phyloP scores from a whole-genome alignment of 2,888 invertebrate species.

The Phania funesta region DNA sequence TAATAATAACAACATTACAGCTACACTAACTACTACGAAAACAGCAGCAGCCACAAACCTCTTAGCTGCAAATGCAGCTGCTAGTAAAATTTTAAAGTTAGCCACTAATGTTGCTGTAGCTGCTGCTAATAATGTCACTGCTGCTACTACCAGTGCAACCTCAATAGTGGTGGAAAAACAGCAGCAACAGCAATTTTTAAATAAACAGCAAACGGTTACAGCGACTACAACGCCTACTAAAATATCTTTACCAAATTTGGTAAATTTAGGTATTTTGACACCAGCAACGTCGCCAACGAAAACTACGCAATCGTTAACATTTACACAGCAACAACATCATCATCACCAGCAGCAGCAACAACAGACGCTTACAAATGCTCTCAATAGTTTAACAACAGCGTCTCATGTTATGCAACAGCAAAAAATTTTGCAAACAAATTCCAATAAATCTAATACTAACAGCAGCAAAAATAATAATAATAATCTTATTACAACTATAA shows the following conservation, averaged over 20 bases:
- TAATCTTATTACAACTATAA: constrained; percentile 64
- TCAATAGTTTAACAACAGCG: constrained; percentile 71
- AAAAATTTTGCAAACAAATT: constrained; percentile 65
- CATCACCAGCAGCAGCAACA: constrained; percentile 72
- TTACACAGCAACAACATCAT: constrained; percentile 73
- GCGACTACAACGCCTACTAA: constrained; percentile 73
- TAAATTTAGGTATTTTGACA: constrained; percentile 81
- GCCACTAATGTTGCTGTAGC: constrained; percentile 77
- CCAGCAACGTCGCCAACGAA: constrained; percentile 82
- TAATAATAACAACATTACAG: constrained; percentile 50
- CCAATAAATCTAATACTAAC: constrained; percentile 65
- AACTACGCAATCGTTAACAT: constrained; percentile 77
- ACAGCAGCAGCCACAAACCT: constrained; percentile 76
- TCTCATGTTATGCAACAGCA: constrained; percentile 71
- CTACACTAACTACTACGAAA: constrained; percentile 69
- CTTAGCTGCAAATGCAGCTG: constrained; percentile 79
- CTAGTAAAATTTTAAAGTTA: constrained; percentile 79
- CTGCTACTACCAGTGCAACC: background rate
- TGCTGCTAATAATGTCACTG: constrained; percentile 63
- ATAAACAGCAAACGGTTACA: constrained; percentile 54
- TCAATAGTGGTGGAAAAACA: constrained; percentile 71
- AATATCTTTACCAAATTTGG: constrained; percentile 79
- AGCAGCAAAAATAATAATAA: constrained; percentile 50
- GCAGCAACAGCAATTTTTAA: constrained; percentile 69
- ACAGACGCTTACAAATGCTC: constrained; percentile 69